Base-by-base conservation (phyloP, 2,888 invertebrate species). In the Azorinus chamasolen region DNA sequence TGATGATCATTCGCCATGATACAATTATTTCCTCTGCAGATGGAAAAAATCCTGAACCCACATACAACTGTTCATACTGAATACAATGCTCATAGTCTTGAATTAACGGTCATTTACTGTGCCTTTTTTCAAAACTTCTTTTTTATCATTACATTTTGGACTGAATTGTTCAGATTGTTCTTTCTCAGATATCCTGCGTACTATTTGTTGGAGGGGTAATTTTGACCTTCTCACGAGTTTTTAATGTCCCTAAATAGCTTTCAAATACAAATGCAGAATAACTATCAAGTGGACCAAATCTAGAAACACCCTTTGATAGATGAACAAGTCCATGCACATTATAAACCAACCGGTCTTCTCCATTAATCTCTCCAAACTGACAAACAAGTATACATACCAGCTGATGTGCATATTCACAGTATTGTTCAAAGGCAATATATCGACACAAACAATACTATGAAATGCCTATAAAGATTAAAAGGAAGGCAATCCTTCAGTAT, bases 261-360 rank as follows among this genome's bases (percentile, higher is more conserved):
- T 93, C 92, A 87, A 90, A 93, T 10, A 88, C 85, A 82, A 92
- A 93, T 5, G 5, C 10, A 59, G 86, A 90, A 70, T 89, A 89
- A 41, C 79, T 80, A 61, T 89, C 87, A 25, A 92, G 80, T 27
- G 50, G 45, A 5, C 92, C 92, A 82, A 86, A 91, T 41, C 68
- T 86, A 61, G 53, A 39, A 4, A 86, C 89, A 78, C 93, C 92
- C 62, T 87, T 84, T 24, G 90, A 84, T 37, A 93, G 50, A 83
- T 93, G 93, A 32, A 87, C 71, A 18, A 93, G 70, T 50, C 86
- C 84, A 81, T 93, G 93, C 5, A 93, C 83, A 86, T 93, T 93
- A 73, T 91, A 83, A 14, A 87, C 85, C n/a, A 91, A 68, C 65
- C 79, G 80, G 43, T 91, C 85, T 66, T 83, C 73, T 14, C 90